Conservation (phyloP, 2,113 vertebrate genomes). For the Arizona elegans region DNA sequence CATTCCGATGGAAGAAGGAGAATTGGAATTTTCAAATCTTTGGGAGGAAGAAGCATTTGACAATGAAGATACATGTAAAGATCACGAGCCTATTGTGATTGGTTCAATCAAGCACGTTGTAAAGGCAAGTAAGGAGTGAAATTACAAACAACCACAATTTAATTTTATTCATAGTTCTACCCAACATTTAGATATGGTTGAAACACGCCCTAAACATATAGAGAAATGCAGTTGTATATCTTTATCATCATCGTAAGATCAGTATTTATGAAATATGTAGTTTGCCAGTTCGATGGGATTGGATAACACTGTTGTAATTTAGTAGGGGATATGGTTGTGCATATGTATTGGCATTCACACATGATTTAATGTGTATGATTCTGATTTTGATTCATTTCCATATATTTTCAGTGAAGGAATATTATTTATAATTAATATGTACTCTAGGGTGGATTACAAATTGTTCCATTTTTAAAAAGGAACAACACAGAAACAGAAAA, state of each 20-base stretch:
- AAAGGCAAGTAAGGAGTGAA: conserved; percentile 75
- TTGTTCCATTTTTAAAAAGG: background rate
- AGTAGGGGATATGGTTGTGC: background rate
- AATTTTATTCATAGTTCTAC: background rate
- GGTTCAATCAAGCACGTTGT: conserved; percentile 88
- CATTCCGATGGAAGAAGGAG: conserved; percentile 89
- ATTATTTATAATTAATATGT: background rate
- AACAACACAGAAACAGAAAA: background rate
- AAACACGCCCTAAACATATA: conserved; percentile 36
- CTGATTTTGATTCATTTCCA: background rate
- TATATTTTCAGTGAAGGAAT: background rate
- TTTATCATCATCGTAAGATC: background rate
- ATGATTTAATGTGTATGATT: background rate
- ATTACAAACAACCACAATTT: background rate
- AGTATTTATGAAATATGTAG: background rate
- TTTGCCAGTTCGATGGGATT: background rate
- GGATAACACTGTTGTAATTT: background rate
- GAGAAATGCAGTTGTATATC: background rate
- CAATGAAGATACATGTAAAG: conserved; percentile 56
- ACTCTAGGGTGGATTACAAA: background rate
- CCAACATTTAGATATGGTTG: conserved; percentile 29
- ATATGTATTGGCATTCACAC: background rate
- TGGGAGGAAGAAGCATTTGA: conserved; percentile 76
- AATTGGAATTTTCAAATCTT: conserved; percentile 79
- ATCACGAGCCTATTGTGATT: conserved; percentile 76